Conservation (phyloP, 2,888 invertebrate species). For the Pecten maximus region DNA sequence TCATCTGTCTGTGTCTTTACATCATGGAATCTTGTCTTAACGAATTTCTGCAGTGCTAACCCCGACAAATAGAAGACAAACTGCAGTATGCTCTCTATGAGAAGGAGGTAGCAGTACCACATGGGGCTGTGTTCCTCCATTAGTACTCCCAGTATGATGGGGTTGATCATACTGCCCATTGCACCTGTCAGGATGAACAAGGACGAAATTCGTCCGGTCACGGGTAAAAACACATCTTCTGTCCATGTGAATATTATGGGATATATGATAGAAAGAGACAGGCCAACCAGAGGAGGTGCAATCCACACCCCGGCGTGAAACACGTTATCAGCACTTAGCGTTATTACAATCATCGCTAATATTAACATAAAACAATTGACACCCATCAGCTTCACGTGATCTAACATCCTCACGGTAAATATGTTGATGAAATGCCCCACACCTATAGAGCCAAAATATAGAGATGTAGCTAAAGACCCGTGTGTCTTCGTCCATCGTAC, state of each 20-base stretch:
- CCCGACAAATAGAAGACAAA: background rate
- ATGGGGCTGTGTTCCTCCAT: constrained; percentile 61
- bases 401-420: background rate
- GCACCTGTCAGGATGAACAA: constrained; percentile 60
- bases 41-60: background rate
- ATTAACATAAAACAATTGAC: background rate
- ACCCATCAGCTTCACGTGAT: background rate
- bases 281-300: constrained; percentile 56
- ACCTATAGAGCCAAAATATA: background rate
- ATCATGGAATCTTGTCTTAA: background rate
- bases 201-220: constrained; percentile 61
- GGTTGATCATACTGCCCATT: constrained; percentile 59
- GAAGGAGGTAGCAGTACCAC: constrained; percentile 60
- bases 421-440: constrained; percentile 4
- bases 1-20: background rate
- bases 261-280: constrained; percentile 63
- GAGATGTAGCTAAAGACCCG: background rate
- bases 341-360: background rate
- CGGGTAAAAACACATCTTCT: constrained; percentile 61
- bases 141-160: constrained; percentile 59
- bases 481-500: background rate
- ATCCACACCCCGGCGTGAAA: constrained; percentile 54
- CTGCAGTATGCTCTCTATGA: constrained; percentile 47
- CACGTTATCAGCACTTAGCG: background rate
- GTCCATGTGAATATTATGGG: constrained; percentile 66